Conservation (phyloP, 1,140 invertebrate genomes). For the Drosophila parabipectinata region DNA sequence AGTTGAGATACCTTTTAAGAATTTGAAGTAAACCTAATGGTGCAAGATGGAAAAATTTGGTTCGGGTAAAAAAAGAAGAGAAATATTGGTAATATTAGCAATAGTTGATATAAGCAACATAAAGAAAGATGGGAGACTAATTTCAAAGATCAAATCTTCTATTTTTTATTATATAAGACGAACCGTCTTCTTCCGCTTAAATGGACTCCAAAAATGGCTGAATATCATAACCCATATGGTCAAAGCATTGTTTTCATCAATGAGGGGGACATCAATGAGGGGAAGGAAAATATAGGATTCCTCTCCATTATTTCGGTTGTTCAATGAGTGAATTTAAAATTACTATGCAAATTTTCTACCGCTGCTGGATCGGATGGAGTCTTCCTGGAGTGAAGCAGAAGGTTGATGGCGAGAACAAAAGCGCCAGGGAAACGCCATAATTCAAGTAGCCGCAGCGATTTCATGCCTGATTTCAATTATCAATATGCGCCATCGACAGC, state of each 20-base stretch:
- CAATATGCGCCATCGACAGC: conserved; percentile 74
- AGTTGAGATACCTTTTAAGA: no score
- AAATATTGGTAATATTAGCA: no score
- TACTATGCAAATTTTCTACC: conserved; percentile 69
- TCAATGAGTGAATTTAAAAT: conserved; percentile 73
- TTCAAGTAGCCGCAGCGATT: conserved; percentile 79
- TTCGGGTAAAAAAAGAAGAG: no score
- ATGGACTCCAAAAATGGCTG: conserved; percentile 40
- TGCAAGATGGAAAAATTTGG: no score
- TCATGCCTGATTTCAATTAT: conserved; percentile 82
- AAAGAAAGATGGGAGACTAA: no score
- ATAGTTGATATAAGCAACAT: no score
- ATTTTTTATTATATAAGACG: not conserved
- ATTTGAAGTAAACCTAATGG: no score
- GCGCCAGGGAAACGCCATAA: conserved; percentile 78
- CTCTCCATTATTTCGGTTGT: conserved; percentile 51
- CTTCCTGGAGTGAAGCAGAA: conserved; percentile 12
- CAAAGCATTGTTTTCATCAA: conserved; percentile 66
- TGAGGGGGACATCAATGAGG: conserved; percentile 63
- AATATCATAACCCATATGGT: conserved; percentile 62
- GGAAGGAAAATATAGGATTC: not conserved
- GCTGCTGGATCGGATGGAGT: conserved; percentile 33
- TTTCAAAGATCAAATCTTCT: no score
- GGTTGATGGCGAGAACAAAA: conserved; percentile 69
- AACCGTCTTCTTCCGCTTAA: conserved; percentile 23